Conservation (phyloP, 2,113 vertebrate species). For the Channa argus region DNA sequence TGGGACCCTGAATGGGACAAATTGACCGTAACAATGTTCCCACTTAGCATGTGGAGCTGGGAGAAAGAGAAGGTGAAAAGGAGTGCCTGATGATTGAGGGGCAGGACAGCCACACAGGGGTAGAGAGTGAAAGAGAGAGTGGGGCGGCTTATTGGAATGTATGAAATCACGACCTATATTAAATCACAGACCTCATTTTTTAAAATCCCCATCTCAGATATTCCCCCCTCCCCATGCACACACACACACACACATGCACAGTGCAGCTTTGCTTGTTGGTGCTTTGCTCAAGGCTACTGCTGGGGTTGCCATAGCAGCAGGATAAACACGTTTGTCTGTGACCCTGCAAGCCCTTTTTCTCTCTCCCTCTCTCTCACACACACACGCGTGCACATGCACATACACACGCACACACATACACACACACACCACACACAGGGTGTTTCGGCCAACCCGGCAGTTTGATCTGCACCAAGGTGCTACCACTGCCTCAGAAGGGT, state of each 20-base stretch:
- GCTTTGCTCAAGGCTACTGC: conserved; percentile 71
- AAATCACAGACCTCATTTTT: conserved; percentile 42
- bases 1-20: conserved; percentile 85
- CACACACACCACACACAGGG: conserved; percentile 19
- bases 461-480: conserved; percentile 69
- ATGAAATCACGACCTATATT: conserved; percentile 58
- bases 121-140: neutral
- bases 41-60: conserved; percentile 82
- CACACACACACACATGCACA: conserved; percentile 10
- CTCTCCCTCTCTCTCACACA: neutral
- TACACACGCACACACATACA: conserved; percentile 17
- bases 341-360: conserved; percentile 36
- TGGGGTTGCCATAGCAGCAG: conserved; percentile 72
- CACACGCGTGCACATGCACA: conserved; percentile 38
- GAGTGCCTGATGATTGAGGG: conserved; percentile 73
- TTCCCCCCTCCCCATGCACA: neutral
- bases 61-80: conserved; percentile 80
- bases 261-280: conserved; percentile 52
- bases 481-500: conserved; percentile 50
- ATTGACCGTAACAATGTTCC: conserved; percentile 86
- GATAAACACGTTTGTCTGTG: conserved; percentile 69
- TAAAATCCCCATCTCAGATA: conserved; percentile 25
- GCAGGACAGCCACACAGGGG: conserved; percentile 35
- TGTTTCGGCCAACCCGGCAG: conserved; percentile 33
- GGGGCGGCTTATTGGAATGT: conserved; percentile 43